These are phyloP conservation scores for Parapristionchus giblindavisi DNA, from an alignment of 2,888 invertebrate species.

Conservation along the genomic window DNA sequence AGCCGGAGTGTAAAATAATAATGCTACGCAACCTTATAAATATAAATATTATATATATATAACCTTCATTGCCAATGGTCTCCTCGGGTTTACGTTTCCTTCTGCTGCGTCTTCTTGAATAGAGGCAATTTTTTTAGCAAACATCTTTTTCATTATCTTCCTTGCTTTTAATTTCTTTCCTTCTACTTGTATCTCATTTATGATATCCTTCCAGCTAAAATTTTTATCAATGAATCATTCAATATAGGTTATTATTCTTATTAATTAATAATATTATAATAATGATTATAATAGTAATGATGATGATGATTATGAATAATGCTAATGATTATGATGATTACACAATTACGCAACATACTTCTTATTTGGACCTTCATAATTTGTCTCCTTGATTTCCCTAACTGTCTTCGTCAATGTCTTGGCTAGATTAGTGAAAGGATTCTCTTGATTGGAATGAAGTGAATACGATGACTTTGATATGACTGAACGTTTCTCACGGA, in stretches of 20 bases:
- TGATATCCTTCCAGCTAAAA: background rate
- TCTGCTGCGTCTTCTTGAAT: background rate
- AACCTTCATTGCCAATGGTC: background rate
- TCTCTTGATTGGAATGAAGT: background rate
- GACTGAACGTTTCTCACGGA: background rate
- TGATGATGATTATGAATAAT: background rate
- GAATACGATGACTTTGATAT: background rate
- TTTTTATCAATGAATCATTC: background rate
- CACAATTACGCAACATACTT: background rate
- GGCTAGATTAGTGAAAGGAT: background rate
- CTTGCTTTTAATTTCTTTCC: background rate
- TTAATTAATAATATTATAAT: no score
- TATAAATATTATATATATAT: background rate
- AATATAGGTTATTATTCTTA: no score
- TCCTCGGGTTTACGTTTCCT: background rate
- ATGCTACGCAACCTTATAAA: no score
- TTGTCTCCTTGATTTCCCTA: background rate
- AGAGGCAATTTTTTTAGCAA: background rate
- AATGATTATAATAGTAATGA: no score
- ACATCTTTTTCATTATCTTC: background rate
- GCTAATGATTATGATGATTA: no score
- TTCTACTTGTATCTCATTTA: background rate
- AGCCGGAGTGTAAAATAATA: no score
- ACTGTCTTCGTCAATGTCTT: background rate
- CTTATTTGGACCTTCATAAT: background rate